Conservation (phyloP, 2,888 invertebrate species). For the Thalpophila matura region DNA sequence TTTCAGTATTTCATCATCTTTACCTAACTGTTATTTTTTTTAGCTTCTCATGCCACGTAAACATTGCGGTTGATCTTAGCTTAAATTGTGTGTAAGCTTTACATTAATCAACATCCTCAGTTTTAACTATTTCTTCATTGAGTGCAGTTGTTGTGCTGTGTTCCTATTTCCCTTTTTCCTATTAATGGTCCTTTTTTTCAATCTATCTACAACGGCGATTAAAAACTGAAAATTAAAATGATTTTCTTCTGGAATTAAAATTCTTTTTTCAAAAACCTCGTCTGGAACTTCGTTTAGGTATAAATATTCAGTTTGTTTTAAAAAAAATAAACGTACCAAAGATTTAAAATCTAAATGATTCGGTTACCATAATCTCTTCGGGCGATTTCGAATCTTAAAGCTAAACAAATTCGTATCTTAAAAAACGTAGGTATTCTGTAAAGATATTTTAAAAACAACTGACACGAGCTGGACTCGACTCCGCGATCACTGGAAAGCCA, state of each 20-base stretch:
- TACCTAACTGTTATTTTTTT: slow-evolving; percentile 12
- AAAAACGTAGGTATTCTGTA: no score
- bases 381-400: no score
- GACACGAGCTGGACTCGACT: no score
- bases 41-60: background rate
- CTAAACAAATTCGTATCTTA: no score
- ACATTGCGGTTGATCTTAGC: slow-evolving; percentile 8
- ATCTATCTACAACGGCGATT: background rate
- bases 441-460: no score
- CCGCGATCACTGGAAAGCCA: no score
- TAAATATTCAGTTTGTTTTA: no score
- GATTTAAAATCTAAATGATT: no score
- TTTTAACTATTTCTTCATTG: slow-evolving; percentile 5
- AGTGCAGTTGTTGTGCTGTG: slow-evolving; percentile 3
- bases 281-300: slow-evolving; percentile 12
- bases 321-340: no score
- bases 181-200: no score
- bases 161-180: background rate
- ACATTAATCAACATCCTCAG: background rate
- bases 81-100: background rate
- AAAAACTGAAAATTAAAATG: slow-evolving; percentile 9
- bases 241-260: slow-evolving; percentile 19
- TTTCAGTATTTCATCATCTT: slow-evolving; percentile 4
- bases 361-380: no score
- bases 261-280: background rate